A percentile compares a stretch with the other conserved stretches of the same genome.
phyloP scores from a whole-genome alignment of 2,113 vertebrate genomes.

The Lasiurus borealis region DNA sequence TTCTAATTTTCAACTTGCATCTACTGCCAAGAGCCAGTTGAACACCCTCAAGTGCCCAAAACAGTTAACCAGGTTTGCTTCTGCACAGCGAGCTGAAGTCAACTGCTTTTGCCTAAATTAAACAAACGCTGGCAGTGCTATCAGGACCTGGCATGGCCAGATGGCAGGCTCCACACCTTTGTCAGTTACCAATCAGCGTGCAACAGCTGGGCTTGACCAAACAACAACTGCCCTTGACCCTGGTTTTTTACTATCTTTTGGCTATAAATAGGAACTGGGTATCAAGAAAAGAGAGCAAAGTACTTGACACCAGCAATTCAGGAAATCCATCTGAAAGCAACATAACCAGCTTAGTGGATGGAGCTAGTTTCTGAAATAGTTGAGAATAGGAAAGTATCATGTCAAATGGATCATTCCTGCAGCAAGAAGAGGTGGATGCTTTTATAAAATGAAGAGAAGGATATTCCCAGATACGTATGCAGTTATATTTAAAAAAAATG shows the following conservation, averaged over 20 bases:
- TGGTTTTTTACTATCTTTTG: conserved; percentile 60
- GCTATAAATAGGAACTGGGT: conserved; percentile 73
- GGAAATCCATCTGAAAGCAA: conserved; percentile 50
- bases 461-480: neutral
- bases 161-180: conserved; percentile 71
- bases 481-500: neutral
- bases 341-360: neutral
- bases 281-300: conserved; percentile 53
- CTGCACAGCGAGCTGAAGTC: neutral
- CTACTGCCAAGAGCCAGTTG: neutral
- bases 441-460: conserved; percentile 33
- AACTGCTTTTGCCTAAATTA: conserved; percentile 7
- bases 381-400: conserved; percentile 2
- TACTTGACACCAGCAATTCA: conserved; percentile 31
- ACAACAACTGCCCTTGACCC: conserved; percentile 68
- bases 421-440: neutral
- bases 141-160: conserved; percentile 44
- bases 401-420: neutral
- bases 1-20: conserved; percentile 39
- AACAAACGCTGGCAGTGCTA: conserved; percentile 3
- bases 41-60: neutral
- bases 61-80: neutral
- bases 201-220: conserved; percentile 72
- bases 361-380: conserved; percentile 34
- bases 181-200: conserved; percentile 69